Evolutionary conservation across 2,888 invertebrate species (phyloP).

Genomic region (Quadroppia sp.): DNA sequence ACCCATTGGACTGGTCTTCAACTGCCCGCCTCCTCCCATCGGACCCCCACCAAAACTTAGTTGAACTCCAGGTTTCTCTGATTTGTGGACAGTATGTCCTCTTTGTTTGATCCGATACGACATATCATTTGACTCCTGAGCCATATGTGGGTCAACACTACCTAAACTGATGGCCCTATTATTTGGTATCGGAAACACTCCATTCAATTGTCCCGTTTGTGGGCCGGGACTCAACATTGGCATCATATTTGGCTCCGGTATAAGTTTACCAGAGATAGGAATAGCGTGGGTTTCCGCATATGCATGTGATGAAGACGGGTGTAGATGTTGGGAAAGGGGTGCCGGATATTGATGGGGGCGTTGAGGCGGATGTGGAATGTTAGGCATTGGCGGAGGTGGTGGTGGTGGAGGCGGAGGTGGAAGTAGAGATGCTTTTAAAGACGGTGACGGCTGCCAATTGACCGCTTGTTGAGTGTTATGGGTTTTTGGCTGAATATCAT

Average conservation of each 20-base stretch:
- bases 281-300: background rate
- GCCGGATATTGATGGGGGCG: slow-evolving; percentile 20
- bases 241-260: background rate
- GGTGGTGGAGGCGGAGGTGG: slow-evolving; percentile 37
- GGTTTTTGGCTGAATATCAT: background rate
- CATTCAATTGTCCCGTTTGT: background rate
- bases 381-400: slow-evolving; percentile 12
- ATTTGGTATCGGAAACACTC: background rate
- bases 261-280: background rate
- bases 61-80: slow-evolving; percentile 37
- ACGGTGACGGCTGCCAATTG: background rate
- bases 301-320: background rate
- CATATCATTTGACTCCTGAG: slow-evolving; percentile 33
- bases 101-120: background rate
- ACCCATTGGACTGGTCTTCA: slow-evolving; percentile 47
- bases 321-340: background rate
- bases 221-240: background rate
- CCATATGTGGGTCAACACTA: background rate
- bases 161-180: background rate
- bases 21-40: slow-evolving; percentile 45
- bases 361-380: slow-evolving; percentile 12
- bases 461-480: background rate
- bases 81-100: slow-evolving; percentile 6
- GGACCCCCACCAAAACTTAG: slow-evolving; percentile 44
- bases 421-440: background rate